Percentiles rank a stretch among this genome's conserved stretches.
These are phyloP conservation scores for Nettapus auritus DNA, from an alignment of 2,113 vertebrate genomes.

Conservation along the genomic window DNA sequence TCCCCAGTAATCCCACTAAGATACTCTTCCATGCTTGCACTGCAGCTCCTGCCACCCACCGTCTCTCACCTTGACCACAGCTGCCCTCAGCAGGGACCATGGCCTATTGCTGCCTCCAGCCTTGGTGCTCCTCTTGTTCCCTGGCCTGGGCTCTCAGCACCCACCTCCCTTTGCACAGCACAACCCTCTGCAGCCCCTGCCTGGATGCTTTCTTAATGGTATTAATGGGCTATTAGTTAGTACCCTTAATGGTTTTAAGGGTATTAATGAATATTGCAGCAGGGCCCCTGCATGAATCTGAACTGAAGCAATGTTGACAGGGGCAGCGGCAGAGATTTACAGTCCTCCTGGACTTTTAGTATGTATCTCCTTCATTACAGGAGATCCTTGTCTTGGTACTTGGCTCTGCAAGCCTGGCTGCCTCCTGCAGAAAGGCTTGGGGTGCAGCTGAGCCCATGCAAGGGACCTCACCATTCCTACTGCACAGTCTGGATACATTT, in stretches of 20 bases:
- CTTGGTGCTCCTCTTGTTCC: too few species aligned
- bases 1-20: accelerated
- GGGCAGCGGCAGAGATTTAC: background rate
- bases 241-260: too few species aligned
- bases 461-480: background rate
- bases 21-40: accelerated
- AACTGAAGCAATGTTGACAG: background rate
- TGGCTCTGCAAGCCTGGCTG: background rate
- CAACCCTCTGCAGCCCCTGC: accelerated
- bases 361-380: background rate
- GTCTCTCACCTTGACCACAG: accelerated
- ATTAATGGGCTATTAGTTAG: too few species aligned
- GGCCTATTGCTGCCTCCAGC: background rate
- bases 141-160: background rate
- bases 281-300: too few species aligned
- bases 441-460: background rate
- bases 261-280: accelerated
- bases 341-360: background rate
- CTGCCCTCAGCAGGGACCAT: accelerated
- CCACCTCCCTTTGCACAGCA: too few species aligned
- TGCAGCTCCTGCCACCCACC: background rate
- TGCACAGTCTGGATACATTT: accelerated
- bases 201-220: too few species aligned
- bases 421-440: background rate
- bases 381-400: background rate